Base-by-base conservation (phyloP, 1,140 invertebrate genomes). In the Anastrepha ludens region DNA sequence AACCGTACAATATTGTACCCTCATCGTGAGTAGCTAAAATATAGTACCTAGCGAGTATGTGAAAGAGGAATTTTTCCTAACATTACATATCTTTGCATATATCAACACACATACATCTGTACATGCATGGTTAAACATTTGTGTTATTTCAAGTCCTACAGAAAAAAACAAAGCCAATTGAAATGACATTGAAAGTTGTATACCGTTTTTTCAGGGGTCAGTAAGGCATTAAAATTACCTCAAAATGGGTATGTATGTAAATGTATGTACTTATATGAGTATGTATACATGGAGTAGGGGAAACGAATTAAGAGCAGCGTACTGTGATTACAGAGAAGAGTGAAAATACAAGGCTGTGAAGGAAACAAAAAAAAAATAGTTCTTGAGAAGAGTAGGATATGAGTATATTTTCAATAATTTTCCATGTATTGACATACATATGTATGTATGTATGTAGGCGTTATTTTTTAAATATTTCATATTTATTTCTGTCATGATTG, bases 151-250 rank as follows among this genome's bases (percentile, higher is more conserved):
- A 15, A 15, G 5, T 8, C 15, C 15, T 1, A 44, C 41, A 74
- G 39, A 3, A 70, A 70, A 70, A 0, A 29, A 17, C 39, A 47
- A 9, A 11, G 4, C 39, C 67, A 74, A 74, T 74, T 74, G 67
- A 74, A 74, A 74, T 74, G 67, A 74, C 67, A 74, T 74, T 74
- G 67, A 74, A 74, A 74, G 67, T 41, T 41, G 11, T 17, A 44
- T 67, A 67, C 9, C 67, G 3, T 55, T 74, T 74, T 74, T 74
- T 74, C 39, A 74, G 67, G 67, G 67, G 67, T 74, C 67, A 74
- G 41, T 6, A 74, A 15, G 5, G 41, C 39, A 15, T 29, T 7
- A 47, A 74, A 74, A 74, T 44, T 47, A 6, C 39, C 41, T 41
- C 17, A 44, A 1, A 17, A 74, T 41, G 41, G 39, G 65, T 29